Base-by-base conservation (phyloP, 2,797 vertebrate genomes). In the Myotis vivesi region DNA sequence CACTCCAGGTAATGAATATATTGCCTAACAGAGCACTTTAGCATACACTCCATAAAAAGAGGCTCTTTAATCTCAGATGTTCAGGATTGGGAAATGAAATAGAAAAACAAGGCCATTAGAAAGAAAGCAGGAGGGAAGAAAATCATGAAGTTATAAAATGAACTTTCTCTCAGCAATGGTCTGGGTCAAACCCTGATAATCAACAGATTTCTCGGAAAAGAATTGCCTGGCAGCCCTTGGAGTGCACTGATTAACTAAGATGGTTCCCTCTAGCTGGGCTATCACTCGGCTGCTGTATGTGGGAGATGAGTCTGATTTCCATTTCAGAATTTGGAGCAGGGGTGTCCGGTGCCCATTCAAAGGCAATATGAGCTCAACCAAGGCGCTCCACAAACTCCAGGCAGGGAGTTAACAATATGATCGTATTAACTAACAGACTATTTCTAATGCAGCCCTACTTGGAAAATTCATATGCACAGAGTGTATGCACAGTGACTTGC, bases 1-100 rank as follows among this genome's bases (percentile, higher is more conserved):
- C 97, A 81, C 75, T 96, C 51, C 57, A 94, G 94, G 94, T 85
- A 87, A 96, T 85, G 97, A 97, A 94, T 80, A 92, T 15, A 92
- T 81, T 53, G 76, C 80, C 82, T 92, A 73, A 68, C 94, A 92
- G 11, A 91, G 93, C 91, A 84, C 55, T 93, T 96, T 95, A 92
- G 33, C 85, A 85, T 92, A 38, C 22, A 62, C 9, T 97, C 53
- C 66, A 89, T 75, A 75, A 95, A 97, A 96, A 96, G 80, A 51
- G 68, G 69, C 44, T 33, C 90, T 95, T 93, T 93, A 93, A 92
- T 84, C 38, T 38, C 59, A 0, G 3, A 68, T 23, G 49, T 36
- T 93, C 28, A 25, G 93, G 30, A 82, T 30, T 51, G 66, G 76
- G 55, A 96, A 94, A 92, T 87, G 95, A 94, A 97, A 96, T 38